A percentile compares a stretch with the other conserved stretches of the same genome.
These are phyloP conservation scores for Rutilus rutilus DNA, from an alignment of 2,113 vertebrate species.

Conservation along the genomic window DNA sequence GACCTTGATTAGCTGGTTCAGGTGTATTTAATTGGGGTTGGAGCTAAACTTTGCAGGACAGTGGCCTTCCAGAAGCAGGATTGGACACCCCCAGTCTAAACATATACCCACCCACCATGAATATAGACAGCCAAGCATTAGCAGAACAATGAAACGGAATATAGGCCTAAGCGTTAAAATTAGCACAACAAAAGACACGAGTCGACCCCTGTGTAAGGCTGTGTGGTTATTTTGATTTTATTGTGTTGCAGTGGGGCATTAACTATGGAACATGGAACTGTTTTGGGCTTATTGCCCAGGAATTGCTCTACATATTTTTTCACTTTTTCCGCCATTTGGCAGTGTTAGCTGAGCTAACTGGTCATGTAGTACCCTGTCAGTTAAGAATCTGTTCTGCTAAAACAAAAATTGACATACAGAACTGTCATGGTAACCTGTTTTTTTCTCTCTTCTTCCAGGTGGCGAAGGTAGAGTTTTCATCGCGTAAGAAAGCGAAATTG, in stretches of 20 bases:
- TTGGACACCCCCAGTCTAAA: too few relatives aligned
- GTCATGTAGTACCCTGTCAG: background rate
- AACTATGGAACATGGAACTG: constrained; percentile 28
- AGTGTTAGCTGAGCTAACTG: background rate
- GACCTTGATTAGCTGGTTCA: too few relatives aligned
- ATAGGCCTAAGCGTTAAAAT: background rate
- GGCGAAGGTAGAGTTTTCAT: constrained; percentile 95
- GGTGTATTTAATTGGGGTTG: too few relatives aligned
- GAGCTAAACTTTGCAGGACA: too few relatives aligned
- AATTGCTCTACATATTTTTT: constrained; percentile 7
- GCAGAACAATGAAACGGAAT: background rate
- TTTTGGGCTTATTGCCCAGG: constrained; percentile 23
- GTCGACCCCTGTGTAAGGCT: constrained; percentile 45
- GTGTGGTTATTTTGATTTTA: constrained; percentile 51
- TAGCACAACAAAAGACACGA: background rate
- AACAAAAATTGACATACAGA: background rate
- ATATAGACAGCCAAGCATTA: background rate
- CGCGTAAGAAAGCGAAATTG: constrained; percentile 91
- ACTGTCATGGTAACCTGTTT: background rate
- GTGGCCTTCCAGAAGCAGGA: too few relatives aligned
- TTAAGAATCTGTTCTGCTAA: background rate
- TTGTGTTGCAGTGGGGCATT: background rate
- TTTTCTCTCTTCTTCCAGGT: constrained; percentile 76
- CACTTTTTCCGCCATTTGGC: constrained; percentile 31
- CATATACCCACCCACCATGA: background rate